Evolutionary conservation across 2,113 vertebrate species (phyloP).

Genomic region (Maccullochella peelii): DNA sequence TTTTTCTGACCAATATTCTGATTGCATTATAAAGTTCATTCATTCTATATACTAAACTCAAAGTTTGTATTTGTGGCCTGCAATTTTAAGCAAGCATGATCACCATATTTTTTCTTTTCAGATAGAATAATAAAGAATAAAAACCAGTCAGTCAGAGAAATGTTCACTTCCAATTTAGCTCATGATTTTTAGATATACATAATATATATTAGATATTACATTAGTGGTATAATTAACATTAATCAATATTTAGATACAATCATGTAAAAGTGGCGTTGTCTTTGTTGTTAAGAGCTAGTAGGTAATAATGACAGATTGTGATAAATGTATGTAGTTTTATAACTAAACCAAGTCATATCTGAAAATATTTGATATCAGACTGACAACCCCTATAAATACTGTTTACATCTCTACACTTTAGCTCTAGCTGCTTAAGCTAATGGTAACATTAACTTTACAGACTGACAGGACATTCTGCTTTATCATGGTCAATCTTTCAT

Average conservation of each 20-base stretch:
- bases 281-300: background rate
- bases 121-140: background rate
- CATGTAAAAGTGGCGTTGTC: too few species aligned
- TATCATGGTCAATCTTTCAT: background rate
- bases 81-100: background rate
- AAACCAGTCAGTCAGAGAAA: background rate
- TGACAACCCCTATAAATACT: background rate
- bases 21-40: background rate
- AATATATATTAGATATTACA: background rate
- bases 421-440: too few species aligned
- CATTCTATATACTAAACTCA: background rate
- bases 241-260: background rate
- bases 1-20: background rate
- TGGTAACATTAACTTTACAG: too few species aligned
- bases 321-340: background rate
- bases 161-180: background rate
- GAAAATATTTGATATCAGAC: background rate
- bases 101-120: background rate
- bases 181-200: background rate
- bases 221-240: background rate
- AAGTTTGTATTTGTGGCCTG: background rate
- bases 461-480: too few species aligned
- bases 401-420: too few species aligned
- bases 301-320: background rate
- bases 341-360: background rate